A percentile compares a stretch with the other conserved stretches of the same genome.
Evolutionary conservation across 2,113 vertebrate species (phyloP).

Genomic region (Lepus timidus): DNA sequence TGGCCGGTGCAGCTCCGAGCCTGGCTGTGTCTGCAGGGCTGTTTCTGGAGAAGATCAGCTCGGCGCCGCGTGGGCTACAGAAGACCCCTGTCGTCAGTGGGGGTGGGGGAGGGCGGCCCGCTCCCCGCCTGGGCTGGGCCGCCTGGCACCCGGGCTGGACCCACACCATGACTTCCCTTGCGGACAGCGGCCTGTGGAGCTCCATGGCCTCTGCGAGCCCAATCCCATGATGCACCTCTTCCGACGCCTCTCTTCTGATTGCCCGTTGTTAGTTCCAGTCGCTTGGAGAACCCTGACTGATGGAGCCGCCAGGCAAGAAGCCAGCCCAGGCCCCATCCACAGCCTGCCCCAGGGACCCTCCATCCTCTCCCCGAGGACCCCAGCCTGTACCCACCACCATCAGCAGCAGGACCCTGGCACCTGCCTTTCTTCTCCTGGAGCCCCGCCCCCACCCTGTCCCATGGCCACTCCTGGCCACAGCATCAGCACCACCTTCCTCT

Average conservation of each 20-base stretch:
- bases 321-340: too few species aligned
- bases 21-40: too few species aligned
- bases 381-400: too few species aligned
- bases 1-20: background rate
- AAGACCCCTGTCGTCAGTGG: too few species aligned
- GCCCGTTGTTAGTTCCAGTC: background rate
- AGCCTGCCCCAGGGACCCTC: background rate
- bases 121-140: fast-evolving
- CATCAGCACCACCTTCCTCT: background rate
- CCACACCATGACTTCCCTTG: background rate
- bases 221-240: background rate
- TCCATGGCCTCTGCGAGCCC: background rate
- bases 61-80: background rate
- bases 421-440: background rate
- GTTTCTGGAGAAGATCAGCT: background rate
- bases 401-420: too few species aligned
- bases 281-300: background rate
- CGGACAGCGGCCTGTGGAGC: background rate
- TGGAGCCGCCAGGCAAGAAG: background rate
- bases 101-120: background rate
- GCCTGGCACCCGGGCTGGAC: background rate
- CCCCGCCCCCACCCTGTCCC: background rate
- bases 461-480: too few species aligned
- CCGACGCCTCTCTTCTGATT: background rate
- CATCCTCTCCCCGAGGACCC: fast-evolving